Evolutionary conservation across 2,113 vertebrate species (phyloP), one percentile per base, ranked within the genome.

Genomic region (Turnix velox): DNA sequence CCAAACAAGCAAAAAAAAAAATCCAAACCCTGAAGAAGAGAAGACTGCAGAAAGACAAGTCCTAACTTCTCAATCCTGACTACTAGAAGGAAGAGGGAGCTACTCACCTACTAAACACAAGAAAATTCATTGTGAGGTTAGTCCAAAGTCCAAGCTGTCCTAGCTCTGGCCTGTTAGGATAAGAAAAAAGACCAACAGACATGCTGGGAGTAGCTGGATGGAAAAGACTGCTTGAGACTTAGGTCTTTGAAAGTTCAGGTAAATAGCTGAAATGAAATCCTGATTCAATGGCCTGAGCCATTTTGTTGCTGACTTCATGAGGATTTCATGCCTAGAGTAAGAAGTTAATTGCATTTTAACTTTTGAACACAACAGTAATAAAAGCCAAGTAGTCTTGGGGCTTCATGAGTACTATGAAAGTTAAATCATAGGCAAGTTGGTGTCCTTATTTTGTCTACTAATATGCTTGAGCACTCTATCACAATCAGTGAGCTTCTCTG

Each of bases 61-160:
- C 89, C 89, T 94, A 18, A 25, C 52, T 92, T 84, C 54, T 95
- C 33, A 91, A 54, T 20, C 58, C 78, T 95, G 71, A 91, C 93
- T 92, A 87, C 81, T 73, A 79, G 62, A 84, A 95, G 77, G 80
- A 96, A 95, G 69, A 95, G 37, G 48, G 72, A 87, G 84, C 93
- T 95, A 95, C 95, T 95, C 95, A 95, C 84, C 95, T 92, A 92
- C 90, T 82, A 94, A 92, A 96, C 84, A 94, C 87, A 96, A 95
- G 95, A 94, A 94, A 96, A 95, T 92, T 95, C 87, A 92, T 68
- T 95, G 84, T 92, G 87, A 92, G 37, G 84, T 95, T 95, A 95
- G 92, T 95, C 49, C 92, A 90, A 92, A 95, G 52, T 94, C 81
- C 90, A 89, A 76, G 81, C 90, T 92, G 74, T 95, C 90, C 84